phyloP scores from a whole-genome alignment of 2,888 invertebrate species.

The Coelopa pilipes region DNA sequence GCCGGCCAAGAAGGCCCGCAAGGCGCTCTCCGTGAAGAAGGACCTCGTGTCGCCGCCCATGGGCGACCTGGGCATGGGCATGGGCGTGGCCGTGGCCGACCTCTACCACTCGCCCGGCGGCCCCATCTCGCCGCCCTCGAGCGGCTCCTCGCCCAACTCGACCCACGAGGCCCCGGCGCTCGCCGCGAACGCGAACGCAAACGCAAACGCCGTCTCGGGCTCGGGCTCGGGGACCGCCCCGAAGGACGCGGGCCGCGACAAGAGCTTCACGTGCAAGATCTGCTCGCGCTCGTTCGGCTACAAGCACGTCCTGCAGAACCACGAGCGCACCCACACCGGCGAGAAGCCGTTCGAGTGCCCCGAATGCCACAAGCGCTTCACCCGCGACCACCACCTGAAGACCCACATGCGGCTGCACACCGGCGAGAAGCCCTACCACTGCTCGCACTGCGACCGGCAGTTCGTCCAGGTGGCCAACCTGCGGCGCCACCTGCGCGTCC shows the following conservation, averaged over 20 bases:
- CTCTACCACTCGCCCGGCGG: constrained; percentile 59
- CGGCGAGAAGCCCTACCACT: constrained; percentile 92
- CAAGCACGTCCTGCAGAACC: constrained; percentile 94
- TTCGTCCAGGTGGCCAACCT: constrained; percentile 95
- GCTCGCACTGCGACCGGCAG: constrained; percentile 89
- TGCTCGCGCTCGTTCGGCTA: constrained; percentile 92
- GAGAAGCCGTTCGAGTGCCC: constrained; percentile 94
- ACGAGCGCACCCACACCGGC: constrained; percentile 93
- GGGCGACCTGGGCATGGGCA: constrained; percentile 55
- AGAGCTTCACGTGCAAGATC: constrained; percentile 88
- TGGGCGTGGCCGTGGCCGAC: constrained; percentile 47
- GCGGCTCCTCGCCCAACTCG: constrained; percentile 70
- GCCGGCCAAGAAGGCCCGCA: constrained; percentile 61
- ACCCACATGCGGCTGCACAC: constrained; percentile 93
- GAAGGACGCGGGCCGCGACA: constrained; percentile 75
- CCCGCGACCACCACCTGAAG: constrained; percentile 91
- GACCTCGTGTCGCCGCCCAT: constrained; percentile 60
- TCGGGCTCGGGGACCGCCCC: background rate
- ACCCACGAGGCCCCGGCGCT: constrained; percentile 49
- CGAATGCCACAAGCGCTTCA: constrained; percentile 92
- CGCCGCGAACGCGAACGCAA: too few relatives aligned
- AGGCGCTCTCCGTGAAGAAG: constrained; percentile 60
- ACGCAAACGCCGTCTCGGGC: constrained; percentile 19
- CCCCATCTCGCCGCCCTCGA: constrained; percentile 70
- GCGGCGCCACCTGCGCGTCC: constrained; percentile 87